These are phyloP conservation scores for Cynopterus brachyotis DNA, from an alignment of 2,113 vertebrate species.

Conservation along the genomic window DNA sequence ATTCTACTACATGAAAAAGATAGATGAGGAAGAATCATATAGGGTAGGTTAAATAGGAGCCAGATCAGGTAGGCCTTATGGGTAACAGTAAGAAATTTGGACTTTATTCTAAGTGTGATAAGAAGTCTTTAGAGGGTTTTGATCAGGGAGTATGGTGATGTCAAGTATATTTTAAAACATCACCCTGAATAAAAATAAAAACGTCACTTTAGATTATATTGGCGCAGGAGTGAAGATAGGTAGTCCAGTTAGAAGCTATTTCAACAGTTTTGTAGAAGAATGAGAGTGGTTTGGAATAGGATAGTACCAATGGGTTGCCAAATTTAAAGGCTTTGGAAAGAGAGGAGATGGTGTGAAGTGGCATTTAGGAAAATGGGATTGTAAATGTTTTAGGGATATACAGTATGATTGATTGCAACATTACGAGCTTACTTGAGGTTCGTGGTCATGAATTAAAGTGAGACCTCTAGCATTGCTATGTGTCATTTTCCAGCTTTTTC, in stretches of 20 bases:
- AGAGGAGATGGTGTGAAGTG: background rate
- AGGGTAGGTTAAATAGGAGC: background rate
- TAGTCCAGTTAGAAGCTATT: background rate
- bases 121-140: background rate
- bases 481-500: background rate
- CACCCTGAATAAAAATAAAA: conserved; percentile 2
- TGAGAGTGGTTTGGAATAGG: background rate
- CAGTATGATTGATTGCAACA: background rate
- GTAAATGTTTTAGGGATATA: background rate
- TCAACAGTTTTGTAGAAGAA: background rate
- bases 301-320: background rate
- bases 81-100: background rate
- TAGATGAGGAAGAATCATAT: background rate
- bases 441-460: background rate
- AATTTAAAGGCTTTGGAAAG: background rate
- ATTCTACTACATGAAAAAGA: background rate
- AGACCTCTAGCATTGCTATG: background rate
- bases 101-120: background rate
- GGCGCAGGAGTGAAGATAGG: background rate
- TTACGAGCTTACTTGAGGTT: background rate
- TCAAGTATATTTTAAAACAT: background rate
- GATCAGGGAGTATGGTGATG: background rate
- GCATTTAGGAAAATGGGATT: background rate
- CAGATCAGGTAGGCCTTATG: background rate
- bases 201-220: background rate